Conservation (phyloP, 2,797 vertebrate species). For the Nyctibius grandis region DNA sequence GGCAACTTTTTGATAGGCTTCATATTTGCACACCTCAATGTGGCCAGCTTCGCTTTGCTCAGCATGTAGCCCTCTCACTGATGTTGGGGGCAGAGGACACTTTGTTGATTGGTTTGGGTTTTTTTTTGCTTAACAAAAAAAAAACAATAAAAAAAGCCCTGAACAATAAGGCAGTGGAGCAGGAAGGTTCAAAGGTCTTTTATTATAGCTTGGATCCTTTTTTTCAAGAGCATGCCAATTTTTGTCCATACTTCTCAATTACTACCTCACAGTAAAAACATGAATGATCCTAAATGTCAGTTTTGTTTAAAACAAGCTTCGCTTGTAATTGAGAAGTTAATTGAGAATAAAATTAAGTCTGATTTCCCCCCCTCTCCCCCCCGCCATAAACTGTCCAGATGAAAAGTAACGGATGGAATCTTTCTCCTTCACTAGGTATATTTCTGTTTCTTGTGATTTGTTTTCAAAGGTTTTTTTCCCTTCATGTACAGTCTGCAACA, state of each 20-base stretch:
- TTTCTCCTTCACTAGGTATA: background rate
- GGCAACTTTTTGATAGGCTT: background rate
- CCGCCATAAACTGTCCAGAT: background rate
- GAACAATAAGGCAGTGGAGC: background rate
- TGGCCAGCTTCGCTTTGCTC: background rate
- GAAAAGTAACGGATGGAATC: background rate
- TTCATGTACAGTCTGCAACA: background rate
- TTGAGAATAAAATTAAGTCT: background rate
- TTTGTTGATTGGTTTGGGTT: background rate
- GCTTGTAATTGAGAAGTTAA: background rate
- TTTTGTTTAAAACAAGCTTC: background rate
- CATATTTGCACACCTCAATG: background rate
- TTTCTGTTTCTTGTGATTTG: background rate
- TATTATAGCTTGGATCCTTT: background rate
- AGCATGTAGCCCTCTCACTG: background rate
- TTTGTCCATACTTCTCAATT: background rate
- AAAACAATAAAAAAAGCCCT: background rate
- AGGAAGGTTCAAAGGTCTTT: background rate
- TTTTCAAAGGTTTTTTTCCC: background rate
- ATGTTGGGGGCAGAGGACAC: background rate
- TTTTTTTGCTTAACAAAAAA: background rate
- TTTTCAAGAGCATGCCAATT: background rate
- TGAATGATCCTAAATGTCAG: background rate
- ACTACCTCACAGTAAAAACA: background rate
- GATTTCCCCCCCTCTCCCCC: too few relatives aligned